Conservation (phyloP, 1,140 invertebrate genomes). For the Schlechtendalia chinensis region DNA sequence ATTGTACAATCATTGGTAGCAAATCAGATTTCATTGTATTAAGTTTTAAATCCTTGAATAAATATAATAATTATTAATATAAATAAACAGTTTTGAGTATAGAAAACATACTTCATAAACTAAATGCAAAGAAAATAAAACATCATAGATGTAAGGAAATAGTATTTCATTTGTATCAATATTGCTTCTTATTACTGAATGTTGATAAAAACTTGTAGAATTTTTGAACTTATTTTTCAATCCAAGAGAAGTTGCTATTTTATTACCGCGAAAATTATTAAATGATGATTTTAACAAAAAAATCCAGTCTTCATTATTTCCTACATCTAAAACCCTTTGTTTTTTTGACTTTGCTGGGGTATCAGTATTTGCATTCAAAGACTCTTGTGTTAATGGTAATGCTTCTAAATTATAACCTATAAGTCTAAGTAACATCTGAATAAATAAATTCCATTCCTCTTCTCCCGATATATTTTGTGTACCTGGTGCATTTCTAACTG, state of each 20-base stretch:
- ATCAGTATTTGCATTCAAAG: slow-evolving; percentile 59
- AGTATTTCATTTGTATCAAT: slow-evolving; percentile 69
- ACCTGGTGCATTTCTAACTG: slow-evolving; percentile 80
- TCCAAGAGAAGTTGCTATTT: slow-evolving; percentile 47
- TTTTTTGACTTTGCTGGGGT: slow-evolving; percentile 61
- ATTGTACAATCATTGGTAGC: slow-evolving; percentile 67
- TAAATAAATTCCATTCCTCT: slow-evolving; percentile 83
- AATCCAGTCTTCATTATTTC: slow-evolving; percentile 70
- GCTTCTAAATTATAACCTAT: slow-evolving; percentile 74
- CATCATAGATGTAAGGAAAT: slow-evolving; percentile 71
- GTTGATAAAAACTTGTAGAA: slow-evolving; percentile 52
- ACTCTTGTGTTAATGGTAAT: slow-evolving; percentile 59
- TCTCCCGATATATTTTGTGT: slow-evolving; percentile 72
- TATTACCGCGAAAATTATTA: slow-evolving; percentile 55
- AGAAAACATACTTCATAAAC: slow-evolving; percentile 70
- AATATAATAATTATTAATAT: slow-evolving; percentile 38
- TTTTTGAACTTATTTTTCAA: slow-evolving; percentile 41
- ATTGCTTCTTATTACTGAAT: slow-evolving; percentile 56
- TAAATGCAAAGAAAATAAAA: slow-evolving; percentile 81
- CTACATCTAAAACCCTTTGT: slow-evolving; percentile 62
- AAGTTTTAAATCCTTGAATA: slow-evolving; percentile 73
- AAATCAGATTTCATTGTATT: slow-evolving; percentile 70
- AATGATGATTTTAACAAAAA: slow-evolving; percentile 67
- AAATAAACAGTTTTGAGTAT: not conserved
- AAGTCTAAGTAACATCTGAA: slow-evolving; percentile 57